phyloP scores from a whole-genome alignment of 2,888 invertebrate species.

The Falcaria lacertinaria region DNA sequence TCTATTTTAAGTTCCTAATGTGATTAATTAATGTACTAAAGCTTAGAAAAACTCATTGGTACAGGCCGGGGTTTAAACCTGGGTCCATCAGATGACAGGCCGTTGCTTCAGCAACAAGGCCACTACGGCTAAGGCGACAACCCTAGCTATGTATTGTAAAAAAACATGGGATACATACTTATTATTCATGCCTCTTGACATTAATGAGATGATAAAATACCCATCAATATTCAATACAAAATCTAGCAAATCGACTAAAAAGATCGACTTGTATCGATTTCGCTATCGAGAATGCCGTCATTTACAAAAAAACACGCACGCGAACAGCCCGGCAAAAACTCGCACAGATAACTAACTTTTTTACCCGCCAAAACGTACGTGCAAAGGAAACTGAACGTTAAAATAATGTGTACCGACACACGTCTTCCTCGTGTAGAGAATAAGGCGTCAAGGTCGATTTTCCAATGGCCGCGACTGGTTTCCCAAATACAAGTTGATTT shows the following conservation, averaged over 20 bases:
- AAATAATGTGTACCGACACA: slow-evolving; percentile 45
- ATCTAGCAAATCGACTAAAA: background rate
- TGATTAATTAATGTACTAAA: too few relatives aligned
- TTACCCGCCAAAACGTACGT: slow-evolving; percentile 39
- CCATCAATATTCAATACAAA: background rate
- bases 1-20: too few relatives aligned
- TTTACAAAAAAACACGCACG: slow-evolving; percentile 22
- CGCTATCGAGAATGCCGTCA: slow-evolving; percentile 27
- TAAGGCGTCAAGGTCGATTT: slow-evolving; percentile 26
- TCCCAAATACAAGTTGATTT: slow-evolving; percentile 30
- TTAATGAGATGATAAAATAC: too few relatives aligned
- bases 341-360: slow-evolving; percentile 42
- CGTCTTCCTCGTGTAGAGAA: slow-evolving; percentile 37
- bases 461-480: slow-evolving; percentile 26
- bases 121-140: too few relatives aligned
- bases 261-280: slow-evolving; percentile 16
- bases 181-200: too few relatives aligned
- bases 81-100: too few relatives aligned
- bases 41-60: too few relatives aligned
- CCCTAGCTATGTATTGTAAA: too few relatives aligned
- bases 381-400: slow-evolving; percentile 43
- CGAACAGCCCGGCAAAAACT: slow-evolving; percentile 26
- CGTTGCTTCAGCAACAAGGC: too few relatives aligned
- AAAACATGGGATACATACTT: too few relatives aligned
- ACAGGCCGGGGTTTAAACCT: too few relatives aligned